Evolutionary conservation across 2,888 invertebrate genomes (phyloP), one percentile per base, ranked within the genome.

Genomic region (Stenotaenia linearis): DNA sequence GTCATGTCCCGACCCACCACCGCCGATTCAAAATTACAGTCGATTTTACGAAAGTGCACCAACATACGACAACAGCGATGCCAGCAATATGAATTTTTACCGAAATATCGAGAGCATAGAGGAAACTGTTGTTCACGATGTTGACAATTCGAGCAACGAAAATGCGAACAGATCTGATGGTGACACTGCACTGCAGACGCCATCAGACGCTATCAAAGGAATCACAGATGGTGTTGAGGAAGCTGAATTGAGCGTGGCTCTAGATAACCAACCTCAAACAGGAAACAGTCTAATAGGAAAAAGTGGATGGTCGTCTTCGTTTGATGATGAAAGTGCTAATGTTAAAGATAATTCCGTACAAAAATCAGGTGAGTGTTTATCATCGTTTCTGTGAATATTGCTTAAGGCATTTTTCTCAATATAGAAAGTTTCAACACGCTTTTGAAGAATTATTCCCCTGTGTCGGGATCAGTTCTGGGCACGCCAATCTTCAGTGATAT

Each of bases 271-370:
- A 61, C 30, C 50, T 15, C 56, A 56, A 6, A 35, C 50, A 15
- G 84, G 83, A n/a, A 83, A 84, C 74, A 83, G 81, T 18, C 23
- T 83, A 28, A 56, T 75, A 23, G 80, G 79, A 25, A 79, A 81
- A 23, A 79, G 78, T 18, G 84, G 84, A 6, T 84, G 84, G 84
- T 83, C 83, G 1, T 83, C 83, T 18, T 80, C 82, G 0, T 82
- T 82, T 79, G 82, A 82, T 32, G 80, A 78, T 45, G 79, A 78
- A 37, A 50, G 6, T 32, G 25, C 79, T 28, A 25, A 18, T 40
- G 25, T 21, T 10, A 75, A 32, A 30, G 75, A 75, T 5, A 75
- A 30, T 10, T 21, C 32, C 1, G 30, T 69, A 12, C 69, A 69
- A 69, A 69, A 69, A 69, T 69, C 69, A 69, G 69, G 69, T 69